Evolutionary conservation across 2,888 invertebrate species (phyloP).

Genomic region (Thymelicus lineola): DNA sequence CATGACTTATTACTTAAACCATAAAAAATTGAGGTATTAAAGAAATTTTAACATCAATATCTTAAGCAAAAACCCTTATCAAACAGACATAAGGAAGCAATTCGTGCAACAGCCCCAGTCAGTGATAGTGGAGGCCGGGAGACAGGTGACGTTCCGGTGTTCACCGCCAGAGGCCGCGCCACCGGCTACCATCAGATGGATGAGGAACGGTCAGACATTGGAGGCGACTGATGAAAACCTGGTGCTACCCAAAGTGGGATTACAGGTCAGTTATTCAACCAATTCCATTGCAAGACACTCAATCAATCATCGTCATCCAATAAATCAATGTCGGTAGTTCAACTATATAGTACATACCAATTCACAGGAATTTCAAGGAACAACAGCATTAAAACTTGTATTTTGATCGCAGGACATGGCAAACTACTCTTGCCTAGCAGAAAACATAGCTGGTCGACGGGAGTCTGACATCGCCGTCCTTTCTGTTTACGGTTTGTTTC

Average conservation of each 20-base stretch:
- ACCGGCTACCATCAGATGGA: slow-evolving; percentile 93
- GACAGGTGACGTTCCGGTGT: slow-evolving; percentile 93
- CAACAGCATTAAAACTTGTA: background rate
- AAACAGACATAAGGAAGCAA: slow-evolving; percentile 93
- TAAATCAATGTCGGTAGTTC: no score
- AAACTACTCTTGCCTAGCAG: slow-evolving; percentile 97
- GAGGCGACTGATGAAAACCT: slow-evolving; percentile 93
- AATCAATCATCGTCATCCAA: no score
- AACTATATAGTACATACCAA: no score
- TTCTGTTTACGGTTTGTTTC: slow-evolving; percentile 94
- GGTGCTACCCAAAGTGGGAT: slow-evolving; percentile 92
- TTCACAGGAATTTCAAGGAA: no score
- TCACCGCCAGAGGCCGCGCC: slow-evolving; percentile 95
- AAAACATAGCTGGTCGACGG: slow-evolving; percentile 95
- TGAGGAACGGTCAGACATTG: slow-evolving; percentile 89
- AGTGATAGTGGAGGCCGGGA: slow-evolving; percentile 91
- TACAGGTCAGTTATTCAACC: slow-evolving; percentile 74
- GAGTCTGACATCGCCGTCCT: slow-evolving; percentile 93
- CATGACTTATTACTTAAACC: no score
- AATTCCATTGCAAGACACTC: no score
- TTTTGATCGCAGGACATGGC: slow-evolving; percentile 89
- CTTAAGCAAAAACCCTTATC: background rate
- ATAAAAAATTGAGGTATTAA: no score
- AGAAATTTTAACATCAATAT: no score
- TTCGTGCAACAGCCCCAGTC: slow-evolving; percentile 94